Conservation (phyloP, 2,888 invertebrate species). For the Thumatha senex region DNA sequence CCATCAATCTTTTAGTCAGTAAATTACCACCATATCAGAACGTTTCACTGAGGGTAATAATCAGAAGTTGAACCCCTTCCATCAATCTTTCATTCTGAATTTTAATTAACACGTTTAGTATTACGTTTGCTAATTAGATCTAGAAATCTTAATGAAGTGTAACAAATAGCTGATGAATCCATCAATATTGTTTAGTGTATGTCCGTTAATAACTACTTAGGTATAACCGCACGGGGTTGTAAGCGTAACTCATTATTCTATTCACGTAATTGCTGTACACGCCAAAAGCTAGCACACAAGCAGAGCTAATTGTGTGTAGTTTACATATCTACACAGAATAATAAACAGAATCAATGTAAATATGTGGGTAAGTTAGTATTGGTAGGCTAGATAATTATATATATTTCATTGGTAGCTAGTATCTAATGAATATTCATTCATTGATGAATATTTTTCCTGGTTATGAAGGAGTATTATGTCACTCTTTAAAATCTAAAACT, state of each 20-base stretch:
- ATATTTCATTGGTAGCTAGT: no score
- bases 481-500: no score
- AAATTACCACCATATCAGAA: no score
- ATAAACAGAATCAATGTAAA: conserved; percentile 1
- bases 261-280: neutral
- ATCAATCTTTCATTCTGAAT: no score
- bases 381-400: no score
- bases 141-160: neutral
- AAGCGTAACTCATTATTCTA: neutral
- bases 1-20: no score
- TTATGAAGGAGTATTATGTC: no score
- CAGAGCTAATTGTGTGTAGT: conserved; percentile 5
- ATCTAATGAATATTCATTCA: no score
- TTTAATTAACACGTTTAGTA: neutral
- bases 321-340: conserved; percentile 5
- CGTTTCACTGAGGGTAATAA: no score
- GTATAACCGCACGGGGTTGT: neutral
- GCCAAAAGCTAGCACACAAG: conserved; percentile 1
- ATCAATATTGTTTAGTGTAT: neutral
- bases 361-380: neutral
- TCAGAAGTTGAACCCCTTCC: no score
- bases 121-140: neutral
- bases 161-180: neutral
- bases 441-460: no score
- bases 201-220: neutral